A percentile compares a stretch with the other conserved stretches of the same genome.
Evolutionary conservation across 2,888 invertebrate genomes (phyloP).

Genomic region (Ophion slaviceki): DNA sequence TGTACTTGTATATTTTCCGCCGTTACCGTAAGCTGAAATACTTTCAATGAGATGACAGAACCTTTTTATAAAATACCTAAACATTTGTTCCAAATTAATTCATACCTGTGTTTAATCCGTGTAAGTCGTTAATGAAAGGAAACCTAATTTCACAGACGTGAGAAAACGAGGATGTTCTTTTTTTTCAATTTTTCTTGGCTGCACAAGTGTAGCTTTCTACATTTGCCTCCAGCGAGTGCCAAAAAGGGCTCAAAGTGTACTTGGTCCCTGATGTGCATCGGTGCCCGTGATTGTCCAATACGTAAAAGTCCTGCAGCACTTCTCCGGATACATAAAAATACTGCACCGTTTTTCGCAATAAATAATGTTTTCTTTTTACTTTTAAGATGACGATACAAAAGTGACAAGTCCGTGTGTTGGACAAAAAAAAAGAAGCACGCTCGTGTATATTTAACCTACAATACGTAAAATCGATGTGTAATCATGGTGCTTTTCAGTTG

Average conservation of each 20-base stretch:
- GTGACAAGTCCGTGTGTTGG: background rate
- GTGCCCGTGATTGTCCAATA: background rate
- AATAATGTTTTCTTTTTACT: background rate
- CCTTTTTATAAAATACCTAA: background rate
- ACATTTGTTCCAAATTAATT: background rate
- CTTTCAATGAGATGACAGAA: background rate
- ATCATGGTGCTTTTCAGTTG: constrained; percentile 29
- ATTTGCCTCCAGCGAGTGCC: background rate
- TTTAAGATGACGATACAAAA: background rate
- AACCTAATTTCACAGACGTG: background rate
- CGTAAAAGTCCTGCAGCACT: background rate
- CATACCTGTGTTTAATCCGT: background rate
- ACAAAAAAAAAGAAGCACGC: background rate
- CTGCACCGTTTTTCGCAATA: background rate
- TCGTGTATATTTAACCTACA: background rate
- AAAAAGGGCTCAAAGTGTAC: background rate
- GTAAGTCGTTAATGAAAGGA: background rate
- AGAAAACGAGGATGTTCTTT: background rate
- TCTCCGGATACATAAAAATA: no score
- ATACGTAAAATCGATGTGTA: constrained; percentile 35
- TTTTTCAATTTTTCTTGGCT: background rate
- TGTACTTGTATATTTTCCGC: background rate
- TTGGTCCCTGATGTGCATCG: no score
- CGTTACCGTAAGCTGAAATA: background rate
- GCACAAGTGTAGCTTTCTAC: background rate